These are phyloP conservation scores for Amia ocellicauda DNA, from an alignment of 2,113 vertebrate genomes.

Conservation along the genomic window DNA sequence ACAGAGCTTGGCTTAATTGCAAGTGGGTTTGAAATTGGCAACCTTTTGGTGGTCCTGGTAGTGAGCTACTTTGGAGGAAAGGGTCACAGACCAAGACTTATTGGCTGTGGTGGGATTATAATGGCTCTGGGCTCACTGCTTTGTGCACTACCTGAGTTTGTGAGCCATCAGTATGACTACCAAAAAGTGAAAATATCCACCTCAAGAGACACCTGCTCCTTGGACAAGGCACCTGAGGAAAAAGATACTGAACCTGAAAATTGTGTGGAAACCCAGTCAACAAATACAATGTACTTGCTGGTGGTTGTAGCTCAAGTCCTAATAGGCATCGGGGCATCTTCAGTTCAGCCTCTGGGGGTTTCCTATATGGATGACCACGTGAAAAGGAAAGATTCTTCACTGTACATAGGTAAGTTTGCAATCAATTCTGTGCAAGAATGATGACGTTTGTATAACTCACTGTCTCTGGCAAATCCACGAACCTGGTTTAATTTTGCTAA, in stretches of 20 bases:
- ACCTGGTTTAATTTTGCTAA: no score
- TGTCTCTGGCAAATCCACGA: not conserved
- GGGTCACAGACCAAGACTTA: slow-evolving; percentile 21
- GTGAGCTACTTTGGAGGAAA: slow-evolving; percentile 28
- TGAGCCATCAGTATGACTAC: slow-evolving; percentile 25
- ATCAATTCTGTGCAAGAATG: not conserved
- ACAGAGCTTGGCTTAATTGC: slow-evolving; percentile 23
- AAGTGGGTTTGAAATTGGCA: slow-evolving; percentile 23
- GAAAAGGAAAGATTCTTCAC: slow-evolving; percentile 21
- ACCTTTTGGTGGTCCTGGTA: slow-evolving; percentile 25
- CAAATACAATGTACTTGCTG: slow-evolving; percentile 25
- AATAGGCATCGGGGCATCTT: slow-evolving; percentile 18
- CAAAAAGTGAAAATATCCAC: slow-evolving; percentile 20
- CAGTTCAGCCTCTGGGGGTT: slow-evolving; percentile 19
- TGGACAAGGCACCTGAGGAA: slow-evolving; percentile 8
- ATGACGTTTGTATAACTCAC: not conserved
- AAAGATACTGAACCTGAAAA: not conserved
- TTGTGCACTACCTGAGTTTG: slow-evolving; percentile 22
- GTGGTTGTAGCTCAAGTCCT: slow-evolving; percentile 22
- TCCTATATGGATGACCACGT: slow-evolving; percentile 27
- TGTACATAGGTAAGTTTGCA: slow-evolving; percentile 18
- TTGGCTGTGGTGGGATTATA: slow-evolving; percentile 23
- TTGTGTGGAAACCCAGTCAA: slow-evolving; percentile 18
- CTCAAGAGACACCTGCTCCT: slow-evolving; percentile 12
- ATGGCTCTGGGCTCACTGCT: slow-evolving; percentile 23